Evolutionary conservation across 2,888 invertebrate genomes (phyloP).

Genomic region (Conus canariensis): DNA sequence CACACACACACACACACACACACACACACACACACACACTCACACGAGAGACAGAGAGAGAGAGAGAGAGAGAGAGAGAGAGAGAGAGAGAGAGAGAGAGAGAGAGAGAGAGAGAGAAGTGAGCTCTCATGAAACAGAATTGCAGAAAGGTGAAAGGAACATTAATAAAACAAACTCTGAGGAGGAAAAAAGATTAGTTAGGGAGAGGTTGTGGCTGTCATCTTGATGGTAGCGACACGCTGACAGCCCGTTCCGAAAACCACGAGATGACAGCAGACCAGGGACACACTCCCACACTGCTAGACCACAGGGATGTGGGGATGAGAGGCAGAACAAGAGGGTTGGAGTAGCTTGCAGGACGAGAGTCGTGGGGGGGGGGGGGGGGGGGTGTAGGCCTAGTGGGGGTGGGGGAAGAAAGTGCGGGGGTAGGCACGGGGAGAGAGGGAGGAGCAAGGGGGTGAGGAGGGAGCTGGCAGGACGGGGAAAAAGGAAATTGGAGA

Average conservation of each 20-base stretch:
- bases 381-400: not conserved
- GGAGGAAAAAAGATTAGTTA: not conserved
- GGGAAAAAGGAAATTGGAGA: not conserved
- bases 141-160: not conserved
- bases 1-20: not conserved
- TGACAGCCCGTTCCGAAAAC: no score
- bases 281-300: not conserved
- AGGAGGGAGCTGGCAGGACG: not conserved
- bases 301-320: not conserved
- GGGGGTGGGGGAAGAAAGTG: not conserved
- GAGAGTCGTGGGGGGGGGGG: not conserved
- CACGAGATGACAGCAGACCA: no score
- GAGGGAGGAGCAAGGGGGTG: constrained; percentile 32
- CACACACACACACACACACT: not conserved
- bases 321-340: not conserved
- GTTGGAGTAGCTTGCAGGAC: not conserved
- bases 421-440: not conserved
- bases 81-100: not conserved
- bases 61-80: constrained; percentile 12
- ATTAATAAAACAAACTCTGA: no score
- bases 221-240: no score
- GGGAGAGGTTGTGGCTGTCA: no score
- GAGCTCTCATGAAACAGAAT: not conserved
- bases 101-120: not conserved
- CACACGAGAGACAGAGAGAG: not conserved